Conservation (phyloP, 2,113 vertebrate species). For the Petroica traversi region DNA sequence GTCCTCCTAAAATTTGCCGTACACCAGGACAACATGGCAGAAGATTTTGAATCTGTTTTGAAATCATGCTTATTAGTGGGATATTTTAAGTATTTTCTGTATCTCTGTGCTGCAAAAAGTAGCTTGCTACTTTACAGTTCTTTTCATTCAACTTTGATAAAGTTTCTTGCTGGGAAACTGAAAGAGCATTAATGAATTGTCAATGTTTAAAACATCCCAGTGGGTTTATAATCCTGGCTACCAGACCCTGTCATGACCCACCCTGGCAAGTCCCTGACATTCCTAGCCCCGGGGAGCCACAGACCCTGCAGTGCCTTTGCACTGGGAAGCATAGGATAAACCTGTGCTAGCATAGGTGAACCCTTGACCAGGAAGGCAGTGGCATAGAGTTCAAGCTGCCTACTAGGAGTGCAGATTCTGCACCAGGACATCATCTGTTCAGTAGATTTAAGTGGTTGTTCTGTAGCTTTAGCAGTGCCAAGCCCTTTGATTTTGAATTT, state of each 20-base stretch:
- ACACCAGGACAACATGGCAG: not conserved
- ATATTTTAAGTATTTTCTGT: not conserved
- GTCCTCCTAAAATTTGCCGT: not conserved
- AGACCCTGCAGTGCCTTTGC: not conserved
- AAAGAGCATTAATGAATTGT: not conserved
- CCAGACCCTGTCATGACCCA: not conserved
- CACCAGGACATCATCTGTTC: not conserved
- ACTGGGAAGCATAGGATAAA: not conserved
- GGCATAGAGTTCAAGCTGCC: not conserved
- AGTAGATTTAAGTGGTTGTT: not conserved
- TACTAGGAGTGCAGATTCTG: not conserved
- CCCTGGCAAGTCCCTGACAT: not conserved
- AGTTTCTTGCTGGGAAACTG: not conserved
- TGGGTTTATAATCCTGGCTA: not conserved
- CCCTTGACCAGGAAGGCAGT: not conserved
- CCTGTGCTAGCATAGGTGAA: not conserved
- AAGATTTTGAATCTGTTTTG: not conserved
- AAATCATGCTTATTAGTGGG: not conserved
- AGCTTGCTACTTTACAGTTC: not conserved
- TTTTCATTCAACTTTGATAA: not conserved
- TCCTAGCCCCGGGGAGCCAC: not conserved
- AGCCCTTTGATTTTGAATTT: not conserved
- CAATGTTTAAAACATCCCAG: not conserved
- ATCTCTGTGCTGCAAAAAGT: not conserved
- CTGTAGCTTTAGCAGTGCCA: accelerated